Evolutionary conservation across 2,888 invertebrate species (phyloP), one percentile per base, ranked within the genome.

Genomic region (Acanthoscelides obtectus): DNA sequence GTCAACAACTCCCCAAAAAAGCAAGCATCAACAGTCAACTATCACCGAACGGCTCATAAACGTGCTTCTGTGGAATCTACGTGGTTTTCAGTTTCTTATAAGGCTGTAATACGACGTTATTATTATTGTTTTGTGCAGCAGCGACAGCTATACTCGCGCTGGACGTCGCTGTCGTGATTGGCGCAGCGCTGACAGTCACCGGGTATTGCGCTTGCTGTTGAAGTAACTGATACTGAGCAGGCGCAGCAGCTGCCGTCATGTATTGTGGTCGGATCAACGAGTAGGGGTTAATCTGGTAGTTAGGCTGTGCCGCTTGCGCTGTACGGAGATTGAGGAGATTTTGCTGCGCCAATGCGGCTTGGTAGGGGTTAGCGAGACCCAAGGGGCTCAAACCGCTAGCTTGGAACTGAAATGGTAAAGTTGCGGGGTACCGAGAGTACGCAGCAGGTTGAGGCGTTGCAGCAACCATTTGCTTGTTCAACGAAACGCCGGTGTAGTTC

Each of bases 31-130:
- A 71, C 64, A 70, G 66, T 22, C 25, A 71, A 74, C 17, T 22
- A 67, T 27, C 67, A 45, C 45, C 45, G 17, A 4, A 12, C 45
- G 45, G 45, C 12, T 45, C 45, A 12, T 12, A 12, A 45, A 45
- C 45, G 45, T 45, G 45, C 64, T 20, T 66, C 69, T 64, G 65
- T 1, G 21, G 68, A 64, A 68, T 74, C 88, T 92, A 93, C 84
- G 92, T 94, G 81, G 95, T 95, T 88, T 95, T 95, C 91, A 95
- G 92, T 88, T 95, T 95, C 87, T 95, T 95, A 87, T 94, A 95
- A 72, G 95, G 95, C 85, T 94, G 94, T 84, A 93, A 88, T 22
- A 90, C 90, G 73, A 89, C 88, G 77, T 85, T 85, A 77, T 87
- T 87, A 77, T 86, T 86, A 78, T 86, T 86, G 79, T 86, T 84